Conservation (phyloP, 1,140 invertebrate genomes). For the Zaprionus vittiger region DNA sequence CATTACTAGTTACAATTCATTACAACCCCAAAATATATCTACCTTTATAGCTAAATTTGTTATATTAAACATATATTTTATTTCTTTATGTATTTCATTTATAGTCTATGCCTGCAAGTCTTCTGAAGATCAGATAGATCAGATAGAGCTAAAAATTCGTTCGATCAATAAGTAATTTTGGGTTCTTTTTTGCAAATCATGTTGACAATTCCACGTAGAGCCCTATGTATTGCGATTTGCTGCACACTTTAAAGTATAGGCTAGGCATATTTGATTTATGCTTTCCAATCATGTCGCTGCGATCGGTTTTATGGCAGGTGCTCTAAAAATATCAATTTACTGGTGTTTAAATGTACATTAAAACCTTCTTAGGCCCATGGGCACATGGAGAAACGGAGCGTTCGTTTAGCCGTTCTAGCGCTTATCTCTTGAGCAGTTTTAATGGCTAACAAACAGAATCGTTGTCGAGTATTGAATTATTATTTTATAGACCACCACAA, state of each 20-base stretch:
- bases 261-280: conserved; percentile 42
- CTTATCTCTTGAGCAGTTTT: conserved; percentile 65
- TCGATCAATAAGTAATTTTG: not conserved
- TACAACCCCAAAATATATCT: no score
- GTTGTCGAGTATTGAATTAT: conserved; percentile 60
- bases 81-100: no score
- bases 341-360: conserved; percentile 78
- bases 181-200: conserved; percentile 6
- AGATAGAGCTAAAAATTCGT: not conserved
- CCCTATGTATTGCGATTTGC: conserved; percentile 9
- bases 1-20: no score
- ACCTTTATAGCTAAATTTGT: no score
- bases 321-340: conserved; percentile 78
- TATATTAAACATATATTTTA: no score
- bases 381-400: not conserved
- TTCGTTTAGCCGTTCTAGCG: not conserved
- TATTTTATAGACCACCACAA: conserved; percentile 56
- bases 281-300: conserved; percentile 30
- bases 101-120: not conserved
- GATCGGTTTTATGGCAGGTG: conserved; percentile 68
- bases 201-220: conserved; percentile 7
- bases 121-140: not conserved
- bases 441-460: conserved; percentile 43
- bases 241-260: conserved; percentile 20
- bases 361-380: conserved; percentile 63